Evolutionary conservation across 2,113 vertebrate genomes (phyloP), one percentile per base, ranked within the genome.

Genomic region (Sigmodon hispidus): DNA sequence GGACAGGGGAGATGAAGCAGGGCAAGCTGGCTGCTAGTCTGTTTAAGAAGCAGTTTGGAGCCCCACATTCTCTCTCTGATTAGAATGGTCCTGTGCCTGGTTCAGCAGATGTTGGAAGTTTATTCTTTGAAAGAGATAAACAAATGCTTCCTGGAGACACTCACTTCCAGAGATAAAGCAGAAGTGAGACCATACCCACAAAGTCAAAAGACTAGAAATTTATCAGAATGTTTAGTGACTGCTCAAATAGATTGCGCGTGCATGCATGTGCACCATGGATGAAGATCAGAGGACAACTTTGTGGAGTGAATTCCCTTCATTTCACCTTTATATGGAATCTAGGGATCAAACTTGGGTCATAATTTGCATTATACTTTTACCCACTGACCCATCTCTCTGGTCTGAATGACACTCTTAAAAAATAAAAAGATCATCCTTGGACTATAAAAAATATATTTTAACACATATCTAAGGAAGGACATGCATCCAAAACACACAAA

Each of bases 91-190:
- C 31, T 13, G 89, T 91, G 10, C 61, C 26, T 3, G 52, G 12
- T 65, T 59, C 19, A 45, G 45, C 13, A 89, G 55, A 76, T 72
- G 43, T 73, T 55, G 50, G 50, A 91, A 21, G 26, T 73, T 85
- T 93, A 65, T 80, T 90, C 29, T 93, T 63, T 84, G 45, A 87
- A 88, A 80, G 69, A 31, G 9, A 34, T 52, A 72, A 84, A 48
- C 7, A 79, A 65, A 92, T 43, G 45, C 31, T 65, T 84, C 86
- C 77, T 61, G 26, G 57, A 22, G 40, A n/a, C n/a, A n/a, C n/a
- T n/a, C n/a, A n/a, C n/a, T n/a, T n/a, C 36, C 59, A 43, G 36
- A 89, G 16, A 86, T 19, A 59, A 72, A 72, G 45, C 34, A 93
- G 48, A 80, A 70, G 0, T n/a, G 72, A 91, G 50, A 26, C 36